phyloP scores from a whole-genome alignment of 2,113 vertebrate genomes.

The Alaudala cheleensis region DNA sequence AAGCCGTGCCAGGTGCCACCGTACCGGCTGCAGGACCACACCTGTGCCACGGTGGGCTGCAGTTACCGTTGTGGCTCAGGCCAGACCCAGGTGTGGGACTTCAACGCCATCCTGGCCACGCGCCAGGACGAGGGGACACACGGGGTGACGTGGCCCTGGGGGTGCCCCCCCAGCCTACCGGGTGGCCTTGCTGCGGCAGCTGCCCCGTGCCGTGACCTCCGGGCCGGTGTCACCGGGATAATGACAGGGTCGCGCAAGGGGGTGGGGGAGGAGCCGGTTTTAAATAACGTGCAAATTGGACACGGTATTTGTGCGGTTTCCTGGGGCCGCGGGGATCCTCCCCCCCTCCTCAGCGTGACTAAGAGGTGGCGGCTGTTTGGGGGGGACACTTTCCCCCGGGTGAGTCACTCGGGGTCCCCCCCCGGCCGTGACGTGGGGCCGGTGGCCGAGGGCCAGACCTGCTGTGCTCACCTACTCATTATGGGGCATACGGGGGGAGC shows the following conservation, averaged over 20 bases:
- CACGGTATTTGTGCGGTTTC: slow-evolving; percentile 57
- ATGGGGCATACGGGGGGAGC: not conserved
- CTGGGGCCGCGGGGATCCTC: slow-evolving; percentile 50
- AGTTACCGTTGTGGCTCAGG: not conserved
- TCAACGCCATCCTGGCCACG: not conserved
- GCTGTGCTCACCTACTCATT: not conserved
- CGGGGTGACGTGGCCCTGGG: not conserved
- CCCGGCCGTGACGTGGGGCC: not conserved
- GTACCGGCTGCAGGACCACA: fast-evolving
- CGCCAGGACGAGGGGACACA: not conserved
- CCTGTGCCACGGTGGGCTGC: not conserved
- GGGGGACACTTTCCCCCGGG: not conserved
- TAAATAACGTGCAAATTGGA: slow-evolving; percentile 69
- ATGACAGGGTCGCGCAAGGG: slow-evolving; percentile 47
- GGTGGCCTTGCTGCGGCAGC: not conserved
- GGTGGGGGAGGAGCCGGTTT: slow-evolving; percentile 54
- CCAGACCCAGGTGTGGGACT: not conserved
- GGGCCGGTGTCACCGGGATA: slow-evolving; percentile 22
- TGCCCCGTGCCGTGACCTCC: not conserved
- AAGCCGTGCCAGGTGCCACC: not conserved
- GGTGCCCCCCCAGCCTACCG: not conserved
- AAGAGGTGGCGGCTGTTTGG: not conserved
- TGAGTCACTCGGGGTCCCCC: slow-evolving; percentile 45
- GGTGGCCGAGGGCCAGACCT: not conserved
- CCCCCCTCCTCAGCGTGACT: slow-evolving; percentile 22